Percentiles rank a stretch among this genome's conserved stretches.
These are phyloP conservation scores for Nyctibius grandis DNA, from an alignment of 2,797 vertebrate genomes.

Conservation along the genomic window DNA sequence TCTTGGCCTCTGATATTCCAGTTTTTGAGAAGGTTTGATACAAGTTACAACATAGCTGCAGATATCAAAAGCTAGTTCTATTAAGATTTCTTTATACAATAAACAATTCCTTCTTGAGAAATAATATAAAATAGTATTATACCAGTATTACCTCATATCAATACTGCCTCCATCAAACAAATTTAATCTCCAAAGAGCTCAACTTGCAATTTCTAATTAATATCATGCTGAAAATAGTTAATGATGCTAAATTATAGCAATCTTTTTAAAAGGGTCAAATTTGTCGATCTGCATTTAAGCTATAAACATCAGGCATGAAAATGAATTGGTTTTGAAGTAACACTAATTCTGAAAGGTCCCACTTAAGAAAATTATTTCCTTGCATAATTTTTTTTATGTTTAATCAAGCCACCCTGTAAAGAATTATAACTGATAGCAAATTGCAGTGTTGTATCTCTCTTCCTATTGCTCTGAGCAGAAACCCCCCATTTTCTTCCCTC, in stretches of 20 bases:
- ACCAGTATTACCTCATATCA: neutral
- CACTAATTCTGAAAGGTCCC: slow-evolving; percentile 35
- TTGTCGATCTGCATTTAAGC: neutral
- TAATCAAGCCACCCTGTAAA: slow-evolving; percentile 19
- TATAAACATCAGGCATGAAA: slow-evolving; percentile 42
- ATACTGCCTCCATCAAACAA: neutral
- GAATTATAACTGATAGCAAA: neutral
- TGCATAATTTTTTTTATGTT: neutral
- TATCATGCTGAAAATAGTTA: slow-evolving; percentile 53
- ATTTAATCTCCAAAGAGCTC: slow-evolving; percentile 4
- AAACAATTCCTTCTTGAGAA: neutral
- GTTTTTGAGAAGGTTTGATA: neutral
- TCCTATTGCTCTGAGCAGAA: neutral
- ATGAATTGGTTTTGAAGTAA: slow-evolving; percentile 52
- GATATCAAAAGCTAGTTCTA: neutral
- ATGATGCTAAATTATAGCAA: slow-evolving; percentile 51
- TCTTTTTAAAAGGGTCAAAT: slow-evolving; percentile 57
- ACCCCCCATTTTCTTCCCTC: neutral
- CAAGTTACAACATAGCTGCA: neutral
- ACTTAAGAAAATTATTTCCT: slow-evolving; percentile 59
- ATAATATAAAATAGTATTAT: neutral
- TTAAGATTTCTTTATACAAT: neutral
- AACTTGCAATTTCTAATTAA: slow-evolving; percentile 35
- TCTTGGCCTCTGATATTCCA: neutral
- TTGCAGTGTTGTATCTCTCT: neutral